Conservation (phyloP, 2,888 invertebrate genomes). For the Acrocera orbiculus region DNA sequence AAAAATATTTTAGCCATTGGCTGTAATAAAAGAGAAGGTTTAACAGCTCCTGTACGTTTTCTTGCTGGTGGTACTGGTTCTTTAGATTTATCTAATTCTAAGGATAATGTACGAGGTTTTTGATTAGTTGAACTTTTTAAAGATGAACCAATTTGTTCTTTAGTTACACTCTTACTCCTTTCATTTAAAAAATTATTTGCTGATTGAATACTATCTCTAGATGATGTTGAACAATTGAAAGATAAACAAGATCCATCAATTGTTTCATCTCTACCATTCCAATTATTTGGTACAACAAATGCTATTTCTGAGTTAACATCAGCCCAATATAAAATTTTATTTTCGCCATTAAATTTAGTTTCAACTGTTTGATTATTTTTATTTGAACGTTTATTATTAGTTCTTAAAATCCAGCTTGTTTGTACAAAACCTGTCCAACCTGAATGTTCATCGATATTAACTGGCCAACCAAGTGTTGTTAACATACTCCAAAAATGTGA, state of each 20-base stretch:
- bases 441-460: slow-evolving; percentile 67
- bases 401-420: slow-evolving; percentile 60
- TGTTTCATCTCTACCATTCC: slow-evolving; percentile 31
- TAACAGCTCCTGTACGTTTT: slow-evolving; percentile 35
- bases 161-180: slow-evolving; percentile 36
- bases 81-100: slow-evolving; percentile 39
- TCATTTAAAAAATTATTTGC: slow-evolving; percentile 24
- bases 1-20: slow-evolving; percentile 67
- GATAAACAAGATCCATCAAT: slow-evolving; percentile 36
- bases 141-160: slow-evolving; percentile 4
- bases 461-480: slow-evolving; percentile 72
- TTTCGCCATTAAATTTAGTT: slow-evolving; percentile 62
- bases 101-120: slow-evolving; percentile 48
- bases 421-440: slow-evolving; percentile 88
- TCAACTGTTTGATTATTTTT: slow-evolving; percentile 27
- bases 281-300: slow-evolving; percentile 70
- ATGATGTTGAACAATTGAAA: slow-evolving; percentile 15
- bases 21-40: slow-evolving; percentile 36
- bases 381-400: slow-evolving; percentile 11
- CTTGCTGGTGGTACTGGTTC: slow-evolving; percentile 40
- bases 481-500: slow-evolving; percentile 42
- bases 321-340: slow-evolving; percentile 85
- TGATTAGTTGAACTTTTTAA: slow-evolving; percentile 29
- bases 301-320: slow-evolving; percentile 89
- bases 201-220: slow-evolving; percentile 16